Conservation (phyloP, 2,888 invertebrate genomes). For the Nephrotoma appendiculata region DNA sequence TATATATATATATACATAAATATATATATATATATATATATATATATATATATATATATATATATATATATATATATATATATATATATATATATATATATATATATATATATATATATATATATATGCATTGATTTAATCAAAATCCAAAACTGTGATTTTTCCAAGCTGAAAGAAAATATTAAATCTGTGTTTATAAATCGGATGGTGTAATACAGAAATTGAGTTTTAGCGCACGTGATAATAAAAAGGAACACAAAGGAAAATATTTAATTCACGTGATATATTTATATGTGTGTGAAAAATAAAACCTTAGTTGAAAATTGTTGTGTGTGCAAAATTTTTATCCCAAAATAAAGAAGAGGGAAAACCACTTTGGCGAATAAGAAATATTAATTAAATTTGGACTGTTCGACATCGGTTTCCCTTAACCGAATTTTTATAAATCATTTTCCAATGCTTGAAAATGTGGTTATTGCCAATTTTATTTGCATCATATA, state of each 20-base stretch:
- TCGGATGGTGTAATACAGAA: background rate
- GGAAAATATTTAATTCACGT: background rate
- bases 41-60: background rate
- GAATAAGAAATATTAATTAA: background rate
- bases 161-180: background rate
- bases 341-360: background rate
- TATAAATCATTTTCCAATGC: background rate
- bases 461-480: background rate
- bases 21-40: background rate
- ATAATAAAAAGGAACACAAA: background rate
- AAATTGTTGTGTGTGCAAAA: background rate
- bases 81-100: background rate
- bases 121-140: background rate
- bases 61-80: background rate
- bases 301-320: background rate
- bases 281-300: background rate
- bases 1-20: background rate
- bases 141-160: background rate
- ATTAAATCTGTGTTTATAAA: background rate
- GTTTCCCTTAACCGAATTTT: background rate
- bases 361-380: background rate
- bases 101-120: background rate
- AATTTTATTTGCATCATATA: background rate
- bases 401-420: background rate
- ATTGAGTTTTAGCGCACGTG: background rate